phyloP scores from a whole-genome alignment of 2,888 invertebrate species.

The Cosmia trapezina region DNA sequence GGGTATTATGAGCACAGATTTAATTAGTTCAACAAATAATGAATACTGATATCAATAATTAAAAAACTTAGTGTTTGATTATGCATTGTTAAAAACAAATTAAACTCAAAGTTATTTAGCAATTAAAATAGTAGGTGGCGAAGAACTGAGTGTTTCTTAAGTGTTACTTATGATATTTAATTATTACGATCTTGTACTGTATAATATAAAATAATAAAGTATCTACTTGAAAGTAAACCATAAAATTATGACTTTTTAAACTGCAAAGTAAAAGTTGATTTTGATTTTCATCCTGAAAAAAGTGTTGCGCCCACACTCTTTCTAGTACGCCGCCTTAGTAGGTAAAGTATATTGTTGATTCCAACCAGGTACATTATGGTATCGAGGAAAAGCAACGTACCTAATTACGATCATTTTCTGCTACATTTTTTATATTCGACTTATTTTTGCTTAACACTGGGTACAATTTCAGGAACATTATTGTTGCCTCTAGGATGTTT shows the following conservation, averaged over 20 bases:
- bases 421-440: neutral
- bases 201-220: too few relatives aligned
- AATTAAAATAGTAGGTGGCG: conserved; percentile 2
- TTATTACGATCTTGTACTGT: too few relatives aligned
- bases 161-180: conserved; percentile 5
- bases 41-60: neutral
- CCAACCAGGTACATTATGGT: too few relatives aligned
- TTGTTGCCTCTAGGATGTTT: neutral
- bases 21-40: neutral
- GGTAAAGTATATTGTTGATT: too few relatives aligned
- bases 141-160: neutral
- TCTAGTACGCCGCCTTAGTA: neutral
- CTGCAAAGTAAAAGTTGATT: neutral
- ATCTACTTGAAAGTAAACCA: too few relatives aligned
- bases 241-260: too few relatives aligned
- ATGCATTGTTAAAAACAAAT: too few relatives aligned
- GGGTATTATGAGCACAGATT: too few relatives aligned
- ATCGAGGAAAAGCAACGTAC: neutral
- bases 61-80: neutral
- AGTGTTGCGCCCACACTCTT: neutral
- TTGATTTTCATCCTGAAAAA: conserved; percentile 11
- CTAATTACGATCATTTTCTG: neutral
- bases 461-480: neutral
- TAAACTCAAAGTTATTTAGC: too few relatives aligned
- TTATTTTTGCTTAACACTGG: neutral